Evolutionary conservation across 92 coral and sea anemone genomes (phyloP).

Genomic region (Chrysogorgia sp.): DNA sequence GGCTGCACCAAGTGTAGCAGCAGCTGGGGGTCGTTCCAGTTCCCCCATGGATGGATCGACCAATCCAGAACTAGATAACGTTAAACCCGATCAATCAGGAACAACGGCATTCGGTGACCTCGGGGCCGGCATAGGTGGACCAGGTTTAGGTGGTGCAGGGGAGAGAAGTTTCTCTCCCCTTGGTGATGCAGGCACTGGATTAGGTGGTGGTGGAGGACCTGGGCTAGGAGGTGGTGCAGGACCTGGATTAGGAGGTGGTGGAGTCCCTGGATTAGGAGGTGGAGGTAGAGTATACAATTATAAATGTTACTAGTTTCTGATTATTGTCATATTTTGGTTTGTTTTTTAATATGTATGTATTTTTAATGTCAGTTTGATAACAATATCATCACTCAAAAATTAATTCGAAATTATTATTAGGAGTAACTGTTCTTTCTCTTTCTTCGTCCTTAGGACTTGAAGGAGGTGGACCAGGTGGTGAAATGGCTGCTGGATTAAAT

Average conservation of each 20-base stretch:
- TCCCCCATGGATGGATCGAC: slow-evolving; percentile 72
- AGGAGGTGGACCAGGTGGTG: slow-evolving; percentile 66
- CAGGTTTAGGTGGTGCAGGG: slow-evolving; percentile 44
- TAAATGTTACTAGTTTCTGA: no score
- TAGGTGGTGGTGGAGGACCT: not conserved
- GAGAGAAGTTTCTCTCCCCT: slow-evolving; percentile 37
- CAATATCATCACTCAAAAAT: no score
- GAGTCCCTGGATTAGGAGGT: no score
- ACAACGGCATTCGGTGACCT: slow-evolving; percentile 58
- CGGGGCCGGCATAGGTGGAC: slow-evolving; percentile 45
- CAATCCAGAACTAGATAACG: slow-evolving; percentile 72
- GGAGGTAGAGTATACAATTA: no score
- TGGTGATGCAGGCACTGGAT: slow-evolving; percentile 15
- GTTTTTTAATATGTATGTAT: no score
- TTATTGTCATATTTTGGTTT: no score
- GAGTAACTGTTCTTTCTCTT: not conserved
- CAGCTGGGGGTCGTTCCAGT: slow-evolving; percentile 80
- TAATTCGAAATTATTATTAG: not conserved
- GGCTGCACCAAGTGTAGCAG: slow-evolving; percentile 64
- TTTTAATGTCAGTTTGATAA: no score
- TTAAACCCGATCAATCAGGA: slow-evolving; percentile 81
- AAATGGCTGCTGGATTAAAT: slow-evolving; percentile 20
- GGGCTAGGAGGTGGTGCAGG: not conserved
- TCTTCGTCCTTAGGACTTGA: slow-evolving; percentile 24
- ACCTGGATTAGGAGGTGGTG: not conserved